Base-by-base conservation (phyloP, 2,797 vertebrate species). In the Danio choprae region DNA sequence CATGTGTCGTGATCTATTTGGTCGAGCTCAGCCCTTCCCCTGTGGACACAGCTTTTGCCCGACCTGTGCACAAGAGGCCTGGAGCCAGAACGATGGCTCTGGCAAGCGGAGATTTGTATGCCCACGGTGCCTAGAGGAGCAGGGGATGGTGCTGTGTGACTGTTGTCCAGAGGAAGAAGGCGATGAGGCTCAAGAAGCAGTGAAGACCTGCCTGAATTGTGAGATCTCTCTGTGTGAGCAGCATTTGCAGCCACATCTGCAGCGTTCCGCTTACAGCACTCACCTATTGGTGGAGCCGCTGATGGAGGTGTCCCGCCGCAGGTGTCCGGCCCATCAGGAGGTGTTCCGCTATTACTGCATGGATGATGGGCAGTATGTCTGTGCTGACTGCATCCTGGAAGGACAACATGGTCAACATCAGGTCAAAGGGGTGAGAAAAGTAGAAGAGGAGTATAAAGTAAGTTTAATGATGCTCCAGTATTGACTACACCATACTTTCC, bases 381-480 rank as follows among this genome's bases (percentile, higher is more conserved):
- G 92, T 4, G 72, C 87, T 0, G 91, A 93, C 87, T 94, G 92
- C 38, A 83, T 92, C 79, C 86, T 94, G 84, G 90, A 90, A 8
- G 92, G 93, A 71, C 76, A 58, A 70, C 91, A 93, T 0, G 41
- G 83, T 44, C 81, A 89, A 76, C 93, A 94, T 84, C 89, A 88
- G 67, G 91, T 94, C 56, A 93, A 93, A 84, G 87, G 88, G 0
- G 86, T 93, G 64, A 89, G 74, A 58, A 88, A 93, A 38, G 90
- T 94, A 79, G 90, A 93, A 50, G 90, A 90, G n/a, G 92, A 94
- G 68, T 88, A 93, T 67, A 94, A 92, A 92, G 92, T 94, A 36
- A 83, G 77, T 69, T 38, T 55, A 20, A 18, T 38, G 13, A n/a
- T 16, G 44, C 5, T 13, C 18, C 12, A 22, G 43, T 29, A 29